Evolutionary conservation across 2,113 vertebrate genomes (phyloP).

Genomic region (Chloropsis hardwickii): DNA sequence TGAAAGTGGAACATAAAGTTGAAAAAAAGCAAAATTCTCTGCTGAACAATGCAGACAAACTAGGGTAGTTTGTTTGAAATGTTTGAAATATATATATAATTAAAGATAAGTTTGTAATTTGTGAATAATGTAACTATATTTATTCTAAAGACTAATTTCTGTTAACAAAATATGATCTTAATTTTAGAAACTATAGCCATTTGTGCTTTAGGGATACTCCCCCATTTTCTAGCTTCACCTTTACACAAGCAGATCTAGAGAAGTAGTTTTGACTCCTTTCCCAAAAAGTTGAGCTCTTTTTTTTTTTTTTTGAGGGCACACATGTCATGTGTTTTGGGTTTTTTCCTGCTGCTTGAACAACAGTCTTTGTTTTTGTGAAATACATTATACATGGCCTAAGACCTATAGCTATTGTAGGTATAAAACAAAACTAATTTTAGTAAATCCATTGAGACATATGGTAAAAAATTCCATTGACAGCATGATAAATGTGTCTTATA

Average conservation of each 20-base stretch:
- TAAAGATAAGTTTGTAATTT: constrained; percentile 60
- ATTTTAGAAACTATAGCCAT: not conserved
- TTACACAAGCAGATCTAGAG: not conserved
- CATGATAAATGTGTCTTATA: constrained; percentile 36
- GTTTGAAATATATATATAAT: constrained; percentile 37
- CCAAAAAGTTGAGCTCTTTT: not conserved
- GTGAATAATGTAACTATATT: not conserved
- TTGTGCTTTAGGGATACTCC: not conserved
- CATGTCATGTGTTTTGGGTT: not conserved
- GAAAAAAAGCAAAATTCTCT: constrained; percentile 75
- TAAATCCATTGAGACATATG: not conserved
- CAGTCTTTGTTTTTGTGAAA: not conserved
- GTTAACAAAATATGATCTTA: not conserved
- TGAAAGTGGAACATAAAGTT: constrained; percentile 73
- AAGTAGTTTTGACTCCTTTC: not conserved
- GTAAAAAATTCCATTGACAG: constrained; percentile 18
- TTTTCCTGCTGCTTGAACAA: not conserved
- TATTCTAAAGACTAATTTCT: not conserved
- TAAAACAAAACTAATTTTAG: not conserved
- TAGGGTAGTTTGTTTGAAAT: constrained; percentile 64
- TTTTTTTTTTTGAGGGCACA: not conserved
- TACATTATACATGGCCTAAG: not conserved
- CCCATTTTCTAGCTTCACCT: not conserved
- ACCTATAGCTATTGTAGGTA: not conserved
- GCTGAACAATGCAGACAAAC: constrained; percentile 67